Conservation (phyloP, 2,113 vertebrate species). For the Thomomys bottae region DNA sequence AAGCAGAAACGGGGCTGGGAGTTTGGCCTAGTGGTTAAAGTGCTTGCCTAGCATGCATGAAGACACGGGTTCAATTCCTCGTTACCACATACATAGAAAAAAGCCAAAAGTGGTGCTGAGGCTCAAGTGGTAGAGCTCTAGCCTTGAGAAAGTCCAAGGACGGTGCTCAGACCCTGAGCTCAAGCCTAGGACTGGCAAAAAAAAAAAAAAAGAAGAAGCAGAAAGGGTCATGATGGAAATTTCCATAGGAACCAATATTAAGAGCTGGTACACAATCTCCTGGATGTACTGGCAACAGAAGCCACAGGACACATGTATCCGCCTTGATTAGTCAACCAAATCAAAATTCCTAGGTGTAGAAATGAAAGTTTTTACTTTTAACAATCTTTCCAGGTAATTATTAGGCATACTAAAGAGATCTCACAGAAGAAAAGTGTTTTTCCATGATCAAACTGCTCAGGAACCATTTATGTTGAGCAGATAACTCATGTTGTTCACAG, state of each 20-base stretch:
- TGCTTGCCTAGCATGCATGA: no score
- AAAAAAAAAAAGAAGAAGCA: no score
- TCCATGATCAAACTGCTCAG: background rate
- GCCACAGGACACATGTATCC: background rate
- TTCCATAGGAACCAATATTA: background rate
- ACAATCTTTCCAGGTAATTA: background rate
- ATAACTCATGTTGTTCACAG: background rate
- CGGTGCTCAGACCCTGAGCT: no score
- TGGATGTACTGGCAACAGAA: background rate
- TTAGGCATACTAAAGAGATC: background rate
- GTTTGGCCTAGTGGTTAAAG: no score
- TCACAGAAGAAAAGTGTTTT: background rate
- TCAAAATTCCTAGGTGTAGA: background rate
- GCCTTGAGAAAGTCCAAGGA: no score
- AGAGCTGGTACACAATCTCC: background rate
- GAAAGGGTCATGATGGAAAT: background rate
- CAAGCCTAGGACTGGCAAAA: no score
- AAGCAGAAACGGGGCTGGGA: no score
- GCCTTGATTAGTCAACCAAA: background rate
- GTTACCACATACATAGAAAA: no score
- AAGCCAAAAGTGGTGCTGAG: no score
- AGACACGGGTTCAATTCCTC: no score
- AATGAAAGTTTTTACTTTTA: constrained; percentile 1
- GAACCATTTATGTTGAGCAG: background rate
- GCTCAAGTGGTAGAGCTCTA: no score